Percentiles rank a stretch among this genome's conserved stretches.
Conservation (phyloP, 2,888 invertebrate genomes). For the Hypena proboscidalis region DNA sequence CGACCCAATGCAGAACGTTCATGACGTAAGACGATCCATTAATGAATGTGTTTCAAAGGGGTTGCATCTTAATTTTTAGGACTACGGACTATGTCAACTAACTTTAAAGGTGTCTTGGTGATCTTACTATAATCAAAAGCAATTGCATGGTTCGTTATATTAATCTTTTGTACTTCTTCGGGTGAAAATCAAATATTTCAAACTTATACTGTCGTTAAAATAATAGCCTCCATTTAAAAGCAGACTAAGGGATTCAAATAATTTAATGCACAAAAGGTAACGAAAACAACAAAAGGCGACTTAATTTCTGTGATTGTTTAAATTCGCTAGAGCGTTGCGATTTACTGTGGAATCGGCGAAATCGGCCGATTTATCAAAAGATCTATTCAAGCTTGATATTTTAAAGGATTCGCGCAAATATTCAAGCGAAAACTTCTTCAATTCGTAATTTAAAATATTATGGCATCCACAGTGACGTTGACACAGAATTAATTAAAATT, state of each 20-base stretch:
- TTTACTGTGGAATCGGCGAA: slow-evolving; percentile 38
- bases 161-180: not conserved
- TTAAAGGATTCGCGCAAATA: slow-evolving; percentile 42
- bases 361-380: slow-evolving; percentile 44
- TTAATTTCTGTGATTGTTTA: slow-evolving; percentile 54
- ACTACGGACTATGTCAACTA: slow-evolving; percentile 39
- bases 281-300: slow-evolving; percentile 46
- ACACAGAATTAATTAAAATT: not conserved
- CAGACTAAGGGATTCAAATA: slow-evolving; percentile 29
- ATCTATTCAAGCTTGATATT: slow-evolving; percentile 41
- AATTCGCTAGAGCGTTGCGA: slow-evolving; percentile 47
- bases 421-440: slow-evolving; percentile 24
- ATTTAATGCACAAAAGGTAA: slow-evolving; percentile 50
- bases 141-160: slow-evolving; percentile 25
- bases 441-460: slow-evolving; percentile 28
- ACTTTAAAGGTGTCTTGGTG: slow-evolving; percentile 49
- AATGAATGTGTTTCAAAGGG: slow-evolving; percentile 20
- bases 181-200: slow-evolving; percentile 3
- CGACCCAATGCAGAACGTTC: slow-evolving; percentile 80
- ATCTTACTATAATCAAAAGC: slow-evolving; percentile 11
- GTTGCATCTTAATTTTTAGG: slow-evolving; percentile 29
- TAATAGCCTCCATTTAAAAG: slow-evolving; percentile 17
- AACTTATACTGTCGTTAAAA: slow-evolving; percentile 6
- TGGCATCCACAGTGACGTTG: slow-evolving; percentile 9
- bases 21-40: slow-evolving; percentile 83